phyloP scores from a whole-genome alignment of 2,797 vertebrate genomes.

The Moxostoma hubbsi region DNA sequence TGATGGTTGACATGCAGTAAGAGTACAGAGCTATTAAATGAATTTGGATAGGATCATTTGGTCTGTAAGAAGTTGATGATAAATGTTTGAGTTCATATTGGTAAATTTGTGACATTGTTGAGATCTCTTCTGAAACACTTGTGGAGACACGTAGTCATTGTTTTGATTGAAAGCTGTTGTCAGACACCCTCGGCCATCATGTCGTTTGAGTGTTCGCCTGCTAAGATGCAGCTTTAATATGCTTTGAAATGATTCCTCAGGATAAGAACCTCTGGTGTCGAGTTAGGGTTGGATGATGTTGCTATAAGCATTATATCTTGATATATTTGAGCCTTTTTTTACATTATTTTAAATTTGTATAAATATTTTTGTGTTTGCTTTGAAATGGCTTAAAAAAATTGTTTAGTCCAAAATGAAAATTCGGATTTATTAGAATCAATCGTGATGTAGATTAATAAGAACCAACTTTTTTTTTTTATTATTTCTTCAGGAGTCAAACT shows the following conservation, averaged over 20 bases:
- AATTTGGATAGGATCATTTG: no score
- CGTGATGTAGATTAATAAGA: no score
- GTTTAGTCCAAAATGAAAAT: no score
- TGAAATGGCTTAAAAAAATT: no score
- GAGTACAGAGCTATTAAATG: no score
- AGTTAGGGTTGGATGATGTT: neutral
- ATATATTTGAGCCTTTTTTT: neutral
- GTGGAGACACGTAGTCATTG: slow-evolving; percentile 9
- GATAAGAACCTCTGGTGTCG: neutral
- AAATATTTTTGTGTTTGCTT: neutral
- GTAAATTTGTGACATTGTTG: neutral
- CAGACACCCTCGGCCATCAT: slow-evolving; percentile 32
- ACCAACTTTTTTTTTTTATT: no score
- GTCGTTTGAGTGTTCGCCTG: slow-evolving; percentile 18
- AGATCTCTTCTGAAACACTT: no score
- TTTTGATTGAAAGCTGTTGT: slow-evolving; percentile 30
- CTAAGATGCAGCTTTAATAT: neutral
- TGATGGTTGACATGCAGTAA: no score
- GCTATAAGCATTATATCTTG: neutral
- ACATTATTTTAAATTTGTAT: neutral
- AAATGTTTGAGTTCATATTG: neutral
- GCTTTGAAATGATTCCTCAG: neutral
- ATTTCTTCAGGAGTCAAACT: no score
- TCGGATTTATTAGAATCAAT: no score
- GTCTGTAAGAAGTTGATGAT: neutral